Evolutionary conservation across 2,113 vertebrate species (phyloP).

Genomic region (Raja brachyura): DNA sequence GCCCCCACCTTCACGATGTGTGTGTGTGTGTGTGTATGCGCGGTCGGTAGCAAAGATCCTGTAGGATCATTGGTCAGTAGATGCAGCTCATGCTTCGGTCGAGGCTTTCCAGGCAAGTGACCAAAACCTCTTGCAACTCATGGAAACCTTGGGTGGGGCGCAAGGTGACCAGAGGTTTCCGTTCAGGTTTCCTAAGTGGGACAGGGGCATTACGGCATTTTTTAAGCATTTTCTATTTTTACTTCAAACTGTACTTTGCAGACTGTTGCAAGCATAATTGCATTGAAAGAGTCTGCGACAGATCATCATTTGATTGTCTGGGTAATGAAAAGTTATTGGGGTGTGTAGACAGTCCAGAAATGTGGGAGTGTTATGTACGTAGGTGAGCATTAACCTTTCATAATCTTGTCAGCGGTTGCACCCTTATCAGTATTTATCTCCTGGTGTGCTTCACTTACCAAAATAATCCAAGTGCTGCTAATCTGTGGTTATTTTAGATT

Average conservation of each 20-base stretch:
- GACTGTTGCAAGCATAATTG: background rate
- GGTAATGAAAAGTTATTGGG: slow-evolving; percentile 21
- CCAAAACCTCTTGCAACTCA: too few species aligned
- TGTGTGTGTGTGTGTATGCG: too few species aligned
- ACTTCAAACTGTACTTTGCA: background rate
- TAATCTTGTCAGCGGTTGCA: slow-evolving; percentile 10
- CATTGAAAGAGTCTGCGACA: slow-evolving; percentile 11
- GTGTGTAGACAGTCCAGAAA: background rate
- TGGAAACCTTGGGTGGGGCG: too few species aligned
- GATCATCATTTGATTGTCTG: slow-evolving; percentile 30
- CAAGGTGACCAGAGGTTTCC: too few species aligned
- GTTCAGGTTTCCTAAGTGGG: too few species aligned
- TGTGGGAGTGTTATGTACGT: background rate
- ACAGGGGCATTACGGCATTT: too few species aligned
- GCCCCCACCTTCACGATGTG: too few species aligned
- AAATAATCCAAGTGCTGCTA: background rate
- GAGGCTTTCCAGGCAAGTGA: too few species aligned
- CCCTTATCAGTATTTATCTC: background rate
- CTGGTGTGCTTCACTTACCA: background rate
- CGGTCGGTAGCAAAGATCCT: too few species aligned
- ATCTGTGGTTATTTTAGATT: slow-evolving; percentile 1
- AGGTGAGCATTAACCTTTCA: background rate
- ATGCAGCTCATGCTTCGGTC: too few species aligned
- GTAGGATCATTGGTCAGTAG: too few species aligned
- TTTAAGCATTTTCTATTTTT: background rate